phyloP scores from a whole-genome alignment of 1,140 invertebrate genomes.

The Pinna nobilis region DNA sequence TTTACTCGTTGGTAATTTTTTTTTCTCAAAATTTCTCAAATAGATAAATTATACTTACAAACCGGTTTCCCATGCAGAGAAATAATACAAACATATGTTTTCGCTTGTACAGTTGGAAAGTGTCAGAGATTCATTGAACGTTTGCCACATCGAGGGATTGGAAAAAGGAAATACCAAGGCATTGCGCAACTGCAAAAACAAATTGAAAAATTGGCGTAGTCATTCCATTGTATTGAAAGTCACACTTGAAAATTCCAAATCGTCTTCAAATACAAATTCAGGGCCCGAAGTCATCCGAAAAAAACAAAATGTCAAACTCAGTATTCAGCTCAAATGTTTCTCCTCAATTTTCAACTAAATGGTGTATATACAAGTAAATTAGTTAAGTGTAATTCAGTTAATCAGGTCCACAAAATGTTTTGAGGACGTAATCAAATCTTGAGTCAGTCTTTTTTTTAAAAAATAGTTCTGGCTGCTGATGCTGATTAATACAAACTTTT shows the following conservation, averaged over 20 bases:
- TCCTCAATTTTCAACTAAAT: too few species aligned
- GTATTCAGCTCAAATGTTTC: too few species aligned
- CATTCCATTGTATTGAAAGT: too few species aligned
- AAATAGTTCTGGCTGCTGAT: too few species aligned
- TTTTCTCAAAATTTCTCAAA: not conserved
- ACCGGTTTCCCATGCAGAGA: not conserved
- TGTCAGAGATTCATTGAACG: conserved; percentile 15
- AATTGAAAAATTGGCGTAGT: not conserved
- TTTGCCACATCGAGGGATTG: not conserved
- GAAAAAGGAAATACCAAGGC: conserved; percentile 14
- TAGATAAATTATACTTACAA: not conserved
- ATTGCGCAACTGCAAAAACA: conserved; percentile 8
- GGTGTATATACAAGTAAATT: too few species aligned
- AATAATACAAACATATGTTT: conserved; percentile 25
- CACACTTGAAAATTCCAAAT: not conserved
- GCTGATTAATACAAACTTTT: too few species aligned
- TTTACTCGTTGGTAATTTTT: not conserved
- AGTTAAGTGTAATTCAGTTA: too few species aligned
- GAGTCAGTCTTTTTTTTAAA: too few species aligned
- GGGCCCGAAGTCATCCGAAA: not conserved
- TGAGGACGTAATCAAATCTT: too few species aligned
- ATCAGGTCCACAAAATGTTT: too few species aligned
- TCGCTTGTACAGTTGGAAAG: conserved; percentile 17
- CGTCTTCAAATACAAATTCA: not conserved
- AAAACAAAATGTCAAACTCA: not conserved